A percentile compares a stretch with the other conserved stretches of the same genome.
Evolutionary conservation across 2,888 invertebrate species (phyloP).

Genomic region (Drosophila stalkeri): DNA sequence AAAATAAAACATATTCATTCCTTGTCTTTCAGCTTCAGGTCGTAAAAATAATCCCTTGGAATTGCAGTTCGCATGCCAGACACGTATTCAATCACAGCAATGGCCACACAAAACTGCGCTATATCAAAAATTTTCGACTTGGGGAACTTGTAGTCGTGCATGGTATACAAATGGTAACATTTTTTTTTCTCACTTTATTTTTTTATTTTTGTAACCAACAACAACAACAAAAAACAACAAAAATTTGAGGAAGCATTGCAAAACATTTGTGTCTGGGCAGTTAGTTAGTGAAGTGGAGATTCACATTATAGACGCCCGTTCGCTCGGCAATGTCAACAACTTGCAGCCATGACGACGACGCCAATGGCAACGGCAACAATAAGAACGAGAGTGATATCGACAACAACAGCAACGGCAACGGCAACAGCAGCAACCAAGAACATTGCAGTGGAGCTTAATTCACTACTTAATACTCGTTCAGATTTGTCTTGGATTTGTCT

Average conservation of each 20-base stretch:
- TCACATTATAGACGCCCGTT: slow-evolving; percentile 76
- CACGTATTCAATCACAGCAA: slow-evolving; percentile 80
- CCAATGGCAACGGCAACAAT: slow-evolving; percentile 22
- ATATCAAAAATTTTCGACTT: slow-evolving; percentile 72
- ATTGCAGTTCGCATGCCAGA: slow-evolving; percentile 50
- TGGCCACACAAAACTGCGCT: slow-evolving; percentile 81
- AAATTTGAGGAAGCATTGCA: slow-evolving; percentile 6
- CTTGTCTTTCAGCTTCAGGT: slow-evolving; percentile 16
- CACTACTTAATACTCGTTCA: neutral
- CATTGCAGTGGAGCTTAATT: neutral
- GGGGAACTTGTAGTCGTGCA: slow-evolving; percentile 54
- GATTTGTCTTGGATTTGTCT: neutral
- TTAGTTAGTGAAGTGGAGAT: slow-evolving; percentile 61
- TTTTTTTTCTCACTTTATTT: slow-evolving; percentile 28
- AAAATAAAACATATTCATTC: slow-evolving; percentile 47
- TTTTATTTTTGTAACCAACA: slow-evolving; percentile 14
- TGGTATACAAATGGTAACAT: slow-evolving; percentile 73
- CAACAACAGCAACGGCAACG: slow-evolving; percentile 17
- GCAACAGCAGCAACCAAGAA: slow-evolving; percentile 11
- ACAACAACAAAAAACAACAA: slow-evolving; percentile 11
- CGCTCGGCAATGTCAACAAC: slow-evolving; percentile 75
- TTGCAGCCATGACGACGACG: slow-evolving; percentile 77
- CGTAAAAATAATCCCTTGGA: slow-evolving; percentile 73
- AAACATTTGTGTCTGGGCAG: slow-evolving; percentile 48
- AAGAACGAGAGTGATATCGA: slow-evolving; percentile 30